These are phyloP conservation scores for Tenthredo distinguenda DNA, from an alignment of 2,888 invertebrate genomes.

Conservation along the genomic window DNA sequence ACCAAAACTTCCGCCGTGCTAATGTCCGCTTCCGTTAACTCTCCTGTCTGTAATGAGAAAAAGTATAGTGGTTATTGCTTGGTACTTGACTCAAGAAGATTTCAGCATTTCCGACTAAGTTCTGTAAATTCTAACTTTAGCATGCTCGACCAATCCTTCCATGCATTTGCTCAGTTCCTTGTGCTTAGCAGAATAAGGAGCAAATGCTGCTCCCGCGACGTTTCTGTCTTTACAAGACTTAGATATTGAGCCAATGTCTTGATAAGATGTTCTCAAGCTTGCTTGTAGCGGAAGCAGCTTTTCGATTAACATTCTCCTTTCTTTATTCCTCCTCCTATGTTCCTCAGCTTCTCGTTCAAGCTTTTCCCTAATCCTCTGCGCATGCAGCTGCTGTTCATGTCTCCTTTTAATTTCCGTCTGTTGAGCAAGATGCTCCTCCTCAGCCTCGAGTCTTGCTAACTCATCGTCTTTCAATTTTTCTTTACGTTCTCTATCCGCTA, in stretches of 20 bases:
- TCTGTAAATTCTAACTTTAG: constrained; percentile 63
- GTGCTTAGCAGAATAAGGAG: constrained; percentile 64
- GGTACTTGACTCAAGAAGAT: constrained; percentile 14
- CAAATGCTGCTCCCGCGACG: constrained; percentile 62
- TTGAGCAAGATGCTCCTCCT: constrained; percentile 79
- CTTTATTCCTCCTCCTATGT: constrained; percentile 76
- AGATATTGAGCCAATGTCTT: constrained; percentile 64
- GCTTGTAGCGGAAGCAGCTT: constrained; percentile 71
- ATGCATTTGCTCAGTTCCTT: constrained; percentile 74
- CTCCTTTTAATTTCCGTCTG: constrained; percentile 79
- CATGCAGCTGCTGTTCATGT: constrained; percentile 72
- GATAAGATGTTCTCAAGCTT: constrained; percentile 64
- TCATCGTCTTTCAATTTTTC: constrained; percentile 75
- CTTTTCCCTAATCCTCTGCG: constrained; percentile 65
- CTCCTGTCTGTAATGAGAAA: constrained; percentile 65
- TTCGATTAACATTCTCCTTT: constrained; percentile 78
- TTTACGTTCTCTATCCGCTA: constrained; percentile 65
- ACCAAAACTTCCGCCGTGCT: constrained; percentile 67
- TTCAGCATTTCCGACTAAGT: neutral
- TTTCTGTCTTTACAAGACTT: constrained; percentile 68
- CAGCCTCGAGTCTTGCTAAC: constrained; percentile 80
- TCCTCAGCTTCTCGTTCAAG: constrained; percentile 68
- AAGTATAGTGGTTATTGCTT: constrained; percentile 4
- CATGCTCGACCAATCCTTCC: constrained; percentile 69
- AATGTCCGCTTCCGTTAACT: constrained; percentile 68